Percentiles rank a stretch among this genome's conserved stretches.
phyloP scores from a whole-genome alignment of 2,888 invertebrate species.

The Cataglyphis livida region DNA sequence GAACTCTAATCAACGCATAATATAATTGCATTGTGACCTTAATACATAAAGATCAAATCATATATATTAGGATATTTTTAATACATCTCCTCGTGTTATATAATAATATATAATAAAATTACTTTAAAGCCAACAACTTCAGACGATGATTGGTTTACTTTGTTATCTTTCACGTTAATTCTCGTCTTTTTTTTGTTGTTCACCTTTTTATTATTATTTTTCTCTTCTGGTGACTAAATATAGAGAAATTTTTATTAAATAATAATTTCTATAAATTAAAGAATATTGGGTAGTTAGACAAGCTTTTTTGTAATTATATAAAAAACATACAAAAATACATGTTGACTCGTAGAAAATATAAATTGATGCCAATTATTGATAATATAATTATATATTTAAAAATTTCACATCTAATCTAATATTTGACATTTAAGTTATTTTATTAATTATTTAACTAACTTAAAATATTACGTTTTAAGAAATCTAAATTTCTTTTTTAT shows the following conservation, averaged over 20 bases:
- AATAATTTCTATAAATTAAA: background rate
- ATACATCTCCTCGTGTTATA: background rate
- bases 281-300: background rate
- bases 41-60: too few relatives aligned
- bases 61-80: background rate
- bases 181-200: constrained; percentile 31
- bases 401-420: too few relatives aligned
- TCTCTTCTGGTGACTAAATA: constrained; percentile 32
- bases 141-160: constrained; percentile 32
- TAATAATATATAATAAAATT: constrained; percentile 53
- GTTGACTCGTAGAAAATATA: too few relatives aligned
- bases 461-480: background rate
- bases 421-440: too few relatives aligned
- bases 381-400: too few relatives aligned
- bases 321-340: background rate
- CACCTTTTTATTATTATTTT: background rate
- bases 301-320: background rate
- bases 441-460: too few relatives aligned
- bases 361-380: too few relatives aligned
- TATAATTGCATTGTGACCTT: background rate
- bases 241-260: background rate
- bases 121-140: constrained; percentile 74
- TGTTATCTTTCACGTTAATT: constrained; percentile 45
- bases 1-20: background rate
- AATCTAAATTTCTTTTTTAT: too few relatives aligned